These are phyloP conservation scores for Merluccius polli DNA, from an alignment of 2,797 vertebrate genomes.

Conservation along the genomic window DNA sequence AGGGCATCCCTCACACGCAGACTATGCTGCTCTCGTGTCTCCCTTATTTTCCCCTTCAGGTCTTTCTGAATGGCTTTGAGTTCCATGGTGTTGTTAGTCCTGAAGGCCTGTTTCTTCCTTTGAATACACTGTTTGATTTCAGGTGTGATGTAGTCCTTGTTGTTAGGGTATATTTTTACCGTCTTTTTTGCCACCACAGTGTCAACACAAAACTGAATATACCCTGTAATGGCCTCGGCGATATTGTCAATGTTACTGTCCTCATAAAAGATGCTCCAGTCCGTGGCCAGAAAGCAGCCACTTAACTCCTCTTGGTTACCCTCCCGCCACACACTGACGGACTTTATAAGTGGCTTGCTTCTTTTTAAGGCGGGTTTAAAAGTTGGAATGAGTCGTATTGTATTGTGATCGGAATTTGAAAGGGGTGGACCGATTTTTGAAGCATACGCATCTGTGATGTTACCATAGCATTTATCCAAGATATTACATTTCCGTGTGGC, in stretches of 20 bases:
- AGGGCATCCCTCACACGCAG: too few species aligned
- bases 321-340: not conserved
- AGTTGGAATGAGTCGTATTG: not conserved
- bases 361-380: not conserved
- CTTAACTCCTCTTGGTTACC: too few species aligned
- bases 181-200: not conserved
- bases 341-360: not conserved
- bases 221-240: not conserved
- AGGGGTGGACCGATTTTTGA: too few species aligned
- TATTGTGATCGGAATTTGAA: not conserved
- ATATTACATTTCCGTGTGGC: not conserved
- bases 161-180: too few species aligned
- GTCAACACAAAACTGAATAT: not conserved
- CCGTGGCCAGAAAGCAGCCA: not conserved
- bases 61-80: too few species aligned
- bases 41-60: too few species aligned
- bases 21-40: too few species aligned
- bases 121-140: not conserved
- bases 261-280: not conserved
- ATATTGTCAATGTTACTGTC: not conserved
- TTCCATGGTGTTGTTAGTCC: too few species aligned
- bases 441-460: not conserved
- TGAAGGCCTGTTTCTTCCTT: not conserved
- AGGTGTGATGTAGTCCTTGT: too few species aligned
- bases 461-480: not conserved